phyloP scores from a whole-genome alignment of 2,888 invertebrate species.

The Gisinianus flammeolus region DNA sequence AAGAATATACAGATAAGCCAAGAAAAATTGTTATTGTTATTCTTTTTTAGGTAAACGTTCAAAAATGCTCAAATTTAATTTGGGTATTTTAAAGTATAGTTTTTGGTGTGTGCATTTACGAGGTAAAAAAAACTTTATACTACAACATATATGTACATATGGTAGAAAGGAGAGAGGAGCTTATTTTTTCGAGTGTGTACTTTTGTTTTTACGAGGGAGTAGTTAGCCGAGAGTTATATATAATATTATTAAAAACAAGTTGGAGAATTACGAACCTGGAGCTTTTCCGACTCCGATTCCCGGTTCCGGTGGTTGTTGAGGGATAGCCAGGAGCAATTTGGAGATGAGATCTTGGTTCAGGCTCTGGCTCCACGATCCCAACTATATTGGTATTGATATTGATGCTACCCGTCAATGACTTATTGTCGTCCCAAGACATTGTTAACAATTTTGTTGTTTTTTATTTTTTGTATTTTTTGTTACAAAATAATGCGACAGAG shows the following conservation, averaged over 20 bases:
- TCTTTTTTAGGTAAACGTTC: background rate
- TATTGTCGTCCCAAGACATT: constrained; percentile 56
- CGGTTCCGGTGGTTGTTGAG: constrained; percentile 22
- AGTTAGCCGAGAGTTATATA: background rate
- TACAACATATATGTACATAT: background rate
- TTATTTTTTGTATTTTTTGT: background rate
- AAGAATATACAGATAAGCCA: background rate
- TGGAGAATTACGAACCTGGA: constrained; percentile 31
- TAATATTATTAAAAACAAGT: background rate
- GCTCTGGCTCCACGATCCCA: constrained; percentile 31
- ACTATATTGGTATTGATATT: constrained; percentile 27
- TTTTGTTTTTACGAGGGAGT: background rate
- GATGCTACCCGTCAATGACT: constrained; percentile 34
- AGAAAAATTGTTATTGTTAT: background rate
- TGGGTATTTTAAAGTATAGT: too few relatives aligned
- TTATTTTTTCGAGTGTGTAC: background rate
- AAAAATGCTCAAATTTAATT: too few relatives aligned
- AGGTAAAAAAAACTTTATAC: too few relatives aligned
- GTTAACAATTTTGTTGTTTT: constrained; percentile 3
- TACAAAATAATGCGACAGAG: background rate
- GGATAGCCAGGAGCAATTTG: constrained; percentile 33
- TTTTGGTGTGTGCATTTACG: too few relatives aligned
- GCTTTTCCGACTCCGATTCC: constrained; percentile 38
- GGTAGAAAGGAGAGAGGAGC: background rate
- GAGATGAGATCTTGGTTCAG: constrained; percentile 18